Conservation (phyloP, 2,797 vertebrate genomes). For the Myotis pilosus region DNA sequence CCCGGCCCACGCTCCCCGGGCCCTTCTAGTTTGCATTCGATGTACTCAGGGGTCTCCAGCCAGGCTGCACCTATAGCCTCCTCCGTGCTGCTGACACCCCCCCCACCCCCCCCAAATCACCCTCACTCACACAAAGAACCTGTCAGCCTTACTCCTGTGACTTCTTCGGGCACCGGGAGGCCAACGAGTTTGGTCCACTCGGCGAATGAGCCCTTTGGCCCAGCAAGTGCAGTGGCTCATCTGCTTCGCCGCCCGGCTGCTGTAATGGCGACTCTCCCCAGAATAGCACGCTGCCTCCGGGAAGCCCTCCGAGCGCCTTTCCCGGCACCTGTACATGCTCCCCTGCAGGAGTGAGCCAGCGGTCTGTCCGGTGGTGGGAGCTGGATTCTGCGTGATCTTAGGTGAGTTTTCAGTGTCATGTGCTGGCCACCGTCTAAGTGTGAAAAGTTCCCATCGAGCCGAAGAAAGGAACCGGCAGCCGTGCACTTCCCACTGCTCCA, state of each 20-base stretch:
- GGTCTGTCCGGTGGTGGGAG: background rate
- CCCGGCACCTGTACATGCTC: background rate
- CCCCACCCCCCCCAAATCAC: accelerated
- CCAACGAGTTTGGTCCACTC: background rate
- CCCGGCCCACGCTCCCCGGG: background rate
- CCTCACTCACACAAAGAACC: background rate
- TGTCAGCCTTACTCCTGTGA: background rate
- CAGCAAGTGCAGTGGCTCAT: background rate
- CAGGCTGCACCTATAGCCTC: background rate
- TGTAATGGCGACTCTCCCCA: background rate
- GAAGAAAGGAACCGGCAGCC: background rate
- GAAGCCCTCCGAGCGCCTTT: background rate
- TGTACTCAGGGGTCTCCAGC: too few species aligned
- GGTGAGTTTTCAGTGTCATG: background rate
- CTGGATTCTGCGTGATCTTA: background rate
- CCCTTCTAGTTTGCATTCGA: background rate
- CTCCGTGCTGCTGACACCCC: background rate
- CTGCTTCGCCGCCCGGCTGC: background rate
- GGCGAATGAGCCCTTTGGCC: background rate
- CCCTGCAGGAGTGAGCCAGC: background rate
- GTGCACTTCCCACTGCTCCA: background rate
- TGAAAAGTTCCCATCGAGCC: background rate
- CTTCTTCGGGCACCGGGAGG: background rate
- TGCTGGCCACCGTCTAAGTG: background rate
- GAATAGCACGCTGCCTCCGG: background rate